Evolutionary conservation across 1,140 invertebrate genomes (phyloP).

Genomic region (Drosophila ogumai): DNA sequence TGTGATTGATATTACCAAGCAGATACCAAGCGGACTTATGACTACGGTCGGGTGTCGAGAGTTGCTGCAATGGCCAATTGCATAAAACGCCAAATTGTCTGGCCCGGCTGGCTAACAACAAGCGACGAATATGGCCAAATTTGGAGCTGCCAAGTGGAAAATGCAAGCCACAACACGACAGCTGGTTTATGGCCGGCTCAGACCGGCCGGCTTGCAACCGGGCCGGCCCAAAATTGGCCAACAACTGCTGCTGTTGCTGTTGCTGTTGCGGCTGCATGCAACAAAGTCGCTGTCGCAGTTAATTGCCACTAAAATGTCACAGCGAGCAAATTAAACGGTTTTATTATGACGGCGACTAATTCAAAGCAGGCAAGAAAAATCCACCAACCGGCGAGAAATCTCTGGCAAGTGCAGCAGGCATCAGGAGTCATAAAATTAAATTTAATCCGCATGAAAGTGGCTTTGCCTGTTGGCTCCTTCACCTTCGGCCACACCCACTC

Average conservation of each 20-base stretch:
- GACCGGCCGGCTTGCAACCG: constrained; percentile 47
- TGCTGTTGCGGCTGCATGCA: constrained; percentile 62
- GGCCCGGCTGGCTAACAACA: constrained; percentile 40
- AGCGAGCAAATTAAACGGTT: constrained; percentile 64
- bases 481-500: constrained; percentile 64
- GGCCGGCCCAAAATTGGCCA: constrained; percentile 55
- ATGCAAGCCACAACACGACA: constrained; percentile 41
- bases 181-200: constrained; percentile 66
- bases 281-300: constrained; percentile 52
- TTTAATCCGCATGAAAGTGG: constrained; percentile 70
- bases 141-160: constrained; percentile 61
- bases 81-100: constrained; percentile 81
- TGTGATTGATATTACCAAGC: constrained; percentile 12
- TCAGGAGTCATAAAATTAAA: constrained; percentile 70
- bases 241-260: constrained; percentile 17
- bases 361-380: constrained; percentile 22
- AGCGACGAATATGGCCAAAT: constrained; percentile 57
- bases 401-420: constrained; percentile 57
- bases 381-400: constrained; percentile 19
- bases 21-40: constrained; percentile 39
- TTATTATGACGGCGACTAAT: constrained; percentile 69
- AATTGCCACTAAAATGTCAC: constrained; percentile 59
- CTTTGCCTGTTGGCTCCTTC: constrained; percentile 40
- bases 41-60: constrained; percentile 38
- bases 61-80: constrained; percentile 50